A percentile compares a stretch with the other conserved stretches of the same genome.
phyloP scores from a whole-genome alignment of 2,888 invertebrate species.

The Bembecia ichneumoniformis region DNA sequence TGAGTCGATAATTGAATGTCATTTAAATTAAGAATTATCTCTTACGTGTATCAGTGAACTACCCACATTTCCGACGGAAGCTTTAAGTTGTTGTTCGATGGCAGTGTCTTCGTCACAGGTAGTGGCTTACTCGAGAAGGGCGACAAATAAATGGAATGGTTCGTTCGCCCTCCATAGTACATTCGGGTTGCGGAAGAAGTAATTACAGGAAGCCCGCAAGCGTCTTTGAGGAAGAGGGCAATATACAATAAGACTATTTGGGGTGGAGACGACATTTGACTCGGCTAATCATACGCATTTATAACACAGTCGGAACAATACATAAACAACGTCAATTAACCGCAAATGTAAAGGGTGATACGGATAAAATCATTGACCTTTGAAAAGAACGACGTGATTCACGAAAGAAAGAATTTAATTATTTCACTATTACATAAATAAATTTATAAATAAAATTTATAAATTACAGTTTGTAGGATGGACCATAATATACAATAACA shows the following conservation, averaged over 20 bases:
- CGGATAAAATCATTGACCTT: too few relatives aligned
- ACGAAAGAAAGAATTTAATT: too few relatives aligned
- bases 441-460: neutral
- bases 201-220: conserved; percentile 62
- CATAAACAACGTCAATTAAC: conserved; percentile 23
- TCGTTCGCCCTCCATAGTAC: conserved; percentile 35
- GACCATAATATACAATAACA: too few relatives aligned
- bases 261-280: conserved; percentile 67
- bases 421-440: neutral
- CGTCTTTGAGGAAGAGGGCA: conserved; percentile 49
- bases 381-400: too few relatives aligned
- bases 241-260: conserved; percentile 36
- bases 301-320: conserved; percentile 55
- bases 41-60: conserved; percentile 10
- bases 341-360: conserved; percentile 42
- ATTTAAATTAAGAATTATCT: neutral
- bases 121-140: conserved; percentile 46
- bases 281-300: conserved; percentile 58
- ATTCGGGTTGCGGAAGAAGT: conserved; percentile 49
- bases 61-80: conserved; percentile 66
- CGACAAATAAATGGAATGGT: conserved; percentile 43
- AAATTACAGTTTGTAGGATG: neutral
- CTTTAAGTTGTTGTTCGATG: conserved; percentile 34
- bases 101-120: conserved; percentile 55
- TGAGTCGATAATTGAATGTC: neutral